These are phyloP conservation scores for Gambusia affinis DNA, from an alignment of 2,113 vertebrate species.

Conservation along the genomic window DNA sequence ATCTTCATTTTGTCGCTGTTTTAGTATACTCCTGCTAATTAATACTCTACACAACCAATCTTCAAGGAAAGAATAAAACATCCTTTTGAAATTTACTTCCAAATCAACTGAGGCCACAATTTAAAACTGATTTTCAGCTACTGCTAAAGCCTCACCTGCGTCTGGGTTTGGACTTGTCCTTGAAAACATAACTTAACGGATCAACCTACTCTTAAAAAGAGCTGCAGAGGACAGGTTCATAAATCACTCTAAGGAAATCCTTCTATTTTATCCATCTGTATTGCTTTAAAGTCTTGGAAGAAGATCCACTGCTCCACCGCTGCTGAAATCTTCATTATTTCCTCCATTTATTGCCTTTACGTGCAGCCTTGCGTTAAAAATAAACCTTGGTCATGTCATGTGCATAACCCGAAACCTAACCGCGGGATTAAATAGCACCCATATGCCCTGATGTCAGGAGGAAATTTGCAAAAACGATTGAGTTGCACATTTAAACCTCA, in stretches of 20 bases:
- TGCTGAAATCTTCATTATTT: constrained; percentile 66
- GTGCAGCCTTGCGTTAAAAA: constrained; percentile 63
- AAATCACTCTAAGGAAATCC: constrained; percentile 46
- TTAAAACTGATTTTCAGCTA: neutral
- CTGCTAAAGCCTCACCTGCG: neutral
- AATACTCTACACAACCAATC: too few species aligned
- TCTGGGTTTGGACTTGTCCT: neutral
- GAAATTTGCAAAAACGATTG: constrained; percentile 66
- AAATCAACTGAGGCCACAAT: neutral
- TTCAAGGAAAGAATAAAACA: too few species aligned
- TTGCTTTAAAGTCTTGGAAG: constrained; percentile 42
- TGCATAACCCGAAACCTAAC: constrained; percentile 71
- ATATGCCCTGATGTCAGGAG: constrained; percentile 69
- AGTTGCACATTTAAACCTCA: constrained; percentile 62
- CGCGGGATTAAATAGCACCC: constrained; percentile 72
- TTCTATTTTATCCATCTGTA: constrained; percentile 37
- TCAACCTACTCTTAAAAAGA: neutral
- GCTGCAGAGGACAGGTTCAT: constrained; percentile 13
- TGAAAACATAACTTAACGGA: neutral
- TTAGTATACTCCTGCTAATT: too few species aligned
- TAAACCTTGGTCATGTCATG: constrained; percentile 72
- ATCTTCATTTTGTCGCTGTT: too few species aligned
- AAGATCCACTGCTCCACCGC: constrained; percentile 52
- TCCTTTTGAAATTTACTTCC: neutral
- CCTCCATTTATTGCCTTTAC: constrained; percentile 56